These are phyloP conservation scores for Chymomyza costata DNA, from an alignment of 1,140 invertebrate genomes.

Conservation along the genomic window DNA sequence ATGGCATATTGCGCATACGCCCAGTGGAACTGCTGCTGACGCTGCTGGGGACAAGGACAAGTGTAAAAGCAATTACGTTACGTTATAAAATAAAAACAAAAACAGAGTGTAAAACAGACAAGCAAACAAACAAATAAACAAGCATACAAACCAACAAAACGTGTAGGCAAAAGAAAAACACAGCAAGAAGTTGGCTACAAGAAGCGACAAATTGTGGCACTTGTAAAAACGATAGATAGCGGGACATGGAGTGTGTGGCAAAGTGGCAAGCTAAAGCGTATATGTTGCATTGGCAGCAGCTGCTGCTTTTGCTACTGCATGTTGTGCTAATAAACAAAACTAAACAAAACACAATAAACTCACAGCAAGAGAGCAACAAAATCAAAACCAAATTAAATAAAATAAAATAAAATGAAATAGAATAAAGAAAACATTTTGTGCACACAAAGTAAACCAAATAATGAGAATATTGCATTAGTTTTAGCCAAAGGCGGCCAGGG, in stretches of 20 bases:
- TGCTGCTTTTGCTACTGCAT: slow-evolving; percentile 64
- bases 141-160: slow-evolving; percentile 34
- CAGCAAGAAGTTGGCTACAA: no score
- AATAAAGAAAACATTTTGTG: slow-evolving; percentile 38
- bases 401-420: slow-evolving; percentile 35
- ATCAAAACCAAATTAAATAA: slow-evolving; percentile 68
- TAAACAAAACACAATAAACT: slow-evolving; percentile 13
- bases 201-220: slow-evolving; percentile 62
- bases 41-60: slow-evolving; percentile 17
- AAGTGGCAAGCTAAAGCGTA: no score
- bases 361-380: slow-evolving; percentile 25
- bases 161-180: slow-evolving; percentile 25
- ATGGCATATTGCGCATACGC: no score
- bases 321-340: slow-evolving; percentile 61
- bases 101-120: slow-evolving; percentile 31
- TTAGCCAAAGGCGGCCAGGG: slow-evolving; percentile 12
- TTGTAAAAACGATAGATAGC: no score
- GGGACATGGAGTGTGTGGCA: no score
- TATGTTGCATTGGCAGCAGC: no score
- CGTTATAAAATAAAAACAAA: slow-evolving; percentile 67
- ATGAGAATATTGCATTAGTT: slow-evolving; percentile 71
- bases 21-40: no score
- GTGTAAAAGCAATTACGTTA: slow-evolving; percentile 62
- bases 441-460: slow-evolving; percentile 57
- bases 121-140: slow-evolving; percentile 34